Evolutionary conservation across 2,113 vertebrate species (phyloP).

Genomic region (Hemiscyllium ocellatum): DNA sequence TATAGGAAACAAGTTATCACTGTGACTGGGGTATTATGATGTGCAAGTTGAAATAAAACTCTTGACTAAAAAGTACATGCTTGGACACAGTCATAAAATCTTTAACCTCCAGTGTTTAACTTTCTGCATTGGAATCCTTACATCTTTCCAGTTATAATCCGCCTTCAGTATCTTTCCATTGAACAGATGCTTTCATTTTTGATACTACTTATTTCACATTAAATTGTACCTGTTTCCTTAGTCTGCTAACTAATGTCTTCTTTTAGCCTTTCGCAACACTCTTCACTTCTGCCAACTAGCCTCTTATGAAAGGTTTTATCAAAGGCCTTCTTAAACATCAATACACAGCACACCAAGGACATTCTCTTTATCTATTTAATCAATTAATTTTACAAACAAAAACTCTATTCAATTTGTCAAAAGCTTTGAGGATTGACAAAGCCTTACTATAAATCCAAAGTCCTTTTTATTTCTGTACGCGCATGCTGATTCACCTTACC

Average conservation of each 20-base stretch:
- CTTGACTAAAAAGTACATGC: no score
- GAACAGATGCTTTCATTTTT: background rate
- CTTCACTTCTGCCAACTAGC: background rate
- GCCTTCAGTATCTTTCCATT: background rate
- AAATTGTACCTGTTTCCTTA: background rate
- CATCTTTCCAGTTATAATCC: background rate
- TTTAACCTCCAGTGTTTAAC: no score
- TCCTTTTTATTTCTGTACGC: background rate
- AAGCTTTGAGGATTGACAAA: background rate
- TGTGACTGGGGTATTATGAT: no score
- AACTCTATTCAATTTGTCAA: background rate
- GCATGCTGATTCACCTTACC: background rate
- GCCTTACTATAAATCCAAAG: background rate
- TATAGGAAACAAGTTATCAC: no score
- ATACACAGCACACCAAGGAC: background rate
- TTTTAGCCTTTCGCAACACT: background rate
- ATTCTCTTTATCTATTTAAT: background rate
- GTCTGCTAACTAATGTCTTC: background rate
- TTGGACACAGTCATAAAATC: no score
- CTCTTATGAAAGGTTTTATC: background rate
- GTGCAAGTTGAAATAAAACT: no score
- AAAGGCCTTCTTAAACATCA: background rate
- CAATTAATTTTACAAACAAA: background rate
- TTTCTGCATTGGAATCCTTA: background rate
- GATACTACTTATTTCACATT: background rate